Conservation (phyloP, 2,888 invertebrate species). For the Coelogynopora nodosa region DNA sequence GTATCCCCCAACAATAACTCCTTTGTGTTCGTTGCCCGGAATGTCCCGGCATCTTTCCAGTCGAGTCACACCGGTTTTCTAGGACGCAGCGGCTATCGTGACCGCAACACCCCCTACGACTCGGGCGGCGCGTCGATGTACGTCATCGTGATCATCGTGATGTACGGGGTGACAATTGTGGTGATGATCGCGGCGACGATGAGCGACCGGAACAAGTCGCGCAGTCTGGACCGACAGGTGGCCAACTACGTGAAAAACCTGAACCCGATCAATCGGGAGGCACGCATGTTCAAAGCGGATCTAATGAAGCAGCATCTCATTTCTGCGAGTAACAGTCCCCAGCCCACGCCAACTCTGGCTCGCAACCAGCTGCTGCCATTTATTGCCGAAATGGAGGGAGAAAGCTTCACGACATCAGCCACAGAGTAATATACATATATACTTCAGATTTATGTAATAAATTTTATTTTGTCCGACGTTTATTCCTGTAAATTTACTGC, state of each 20-base stretch:
- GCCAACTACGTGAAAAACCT: conserved; percentile 11
- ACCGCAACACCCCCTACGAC: background rate
- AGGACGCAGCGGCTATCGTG: too few relatives aligned
- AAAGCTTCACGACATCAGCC: too few relatives aligned
- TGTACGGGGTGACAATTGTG: conserved; percentile 19
- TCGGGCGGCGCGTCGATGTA: conserved; percentile 1
- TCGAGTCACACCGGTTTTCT: too few relatives aligned
- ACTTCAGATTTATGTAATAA: too few relatives aligned
- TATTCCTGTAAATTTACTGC: too few relatives aligned
- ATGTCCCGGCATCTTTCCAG: background rate
- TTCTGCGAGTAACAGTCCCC: background rate
- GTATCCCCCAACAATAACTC: background rate
- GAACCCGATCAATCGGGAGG: background rate
- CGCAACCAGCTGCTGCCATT: background rate
- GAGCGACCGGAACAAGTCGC: conserved; percentile 32
- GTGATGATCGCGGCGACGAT: conserved; percentile 32
- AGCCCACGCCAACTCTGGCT: background rate
- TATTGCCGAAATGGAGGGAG: background rate
- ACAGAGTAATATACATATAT: too few relatives aligned
- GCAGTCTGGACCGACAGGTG: conserved; percentile 53
- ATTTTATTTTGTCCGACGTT: too few relatives aligned
- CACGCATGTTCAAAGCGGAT: background rate
- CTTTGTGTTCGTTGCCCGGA: background rate
- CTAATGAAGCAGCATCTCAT: background rate
- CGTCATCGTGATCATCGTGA: conserved; percentile 31